phyloP scores from a whole-genome alignment of 1,140 invertebrate genomes.

The Stegodyphus mimosarum region DNA sequence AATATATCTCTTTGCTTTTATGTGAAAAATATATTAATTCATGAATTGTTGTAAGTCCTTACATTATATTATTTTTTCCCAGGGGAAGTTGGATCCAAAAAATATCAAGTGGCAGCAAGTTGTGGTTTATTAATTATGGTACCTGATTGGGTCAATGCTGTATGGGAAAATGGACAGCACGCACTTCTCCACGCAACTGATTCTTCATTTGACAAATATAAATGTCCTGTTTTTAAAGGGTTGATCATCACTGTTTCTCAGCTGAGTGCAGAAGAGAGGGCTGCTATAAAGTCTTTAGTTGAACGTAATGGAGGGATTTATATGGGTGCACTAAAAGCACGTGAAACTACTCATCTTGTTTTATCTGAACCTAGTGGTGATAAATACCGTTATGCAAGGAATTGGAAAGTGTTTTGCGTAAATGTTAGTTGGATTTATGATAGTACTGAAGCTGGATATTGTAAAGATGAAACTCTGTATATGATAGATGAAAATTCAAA shows the following conservation, averaged over 20 bases:
- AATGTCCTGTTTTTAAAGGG: slow-evolving; percentile 83
- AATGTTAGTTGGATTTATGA: slow-evolving; percentile 82
- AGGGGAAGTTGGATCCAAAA: slow-evolving; percentile 70
- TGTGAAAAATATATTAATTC: no score
- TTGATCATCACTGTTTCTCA: slow-evolving; percentile 83
- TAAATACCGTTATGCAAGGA: slow-evolving; percentile 82
- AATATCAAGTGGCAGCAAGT: slow-evolving; percentile 75
- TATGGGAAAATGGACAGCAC: slow-evolving; percentile 77
- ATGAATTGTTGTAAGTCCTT: no score
- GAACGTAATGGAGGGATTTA: slow-evolving; percentile 77
- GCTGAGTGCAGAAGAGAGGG: slow-evolving; percentile 75
- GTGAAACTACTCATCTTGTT: slow-evolving; percentile 72
- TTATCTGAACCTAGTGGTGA: slow-evolving; percentile 75
- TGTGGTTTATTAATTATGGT: slow-evolving; percentile 80
- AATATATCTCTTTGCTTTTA: no score
- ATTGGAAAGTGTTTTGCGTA: slow-evolving; percentile 80
- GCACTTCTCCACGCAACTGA: slow-evolving; percentile 76
- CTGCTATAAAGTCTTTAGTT: slow-evolving; percentile 78
- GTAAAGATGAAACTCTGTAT: slow-evolving; percentile 78
- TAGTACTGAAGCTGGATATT: slow-evolving; percentile 78
- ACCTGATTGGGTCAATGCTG: slow-evolving; percentile 80
- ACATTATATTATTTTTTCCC: not conserved
- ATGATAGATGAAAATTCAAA: slow-evolving; percentile 15
- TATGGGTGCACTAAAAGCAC: slow-evolving; percentile 70
- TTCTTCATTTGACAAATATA: slow-evolving; percentile 75